phyloP scores from a whole-genome alignment of 2,888 invertebrate species.

The Sussaba pulchella region DNA sequence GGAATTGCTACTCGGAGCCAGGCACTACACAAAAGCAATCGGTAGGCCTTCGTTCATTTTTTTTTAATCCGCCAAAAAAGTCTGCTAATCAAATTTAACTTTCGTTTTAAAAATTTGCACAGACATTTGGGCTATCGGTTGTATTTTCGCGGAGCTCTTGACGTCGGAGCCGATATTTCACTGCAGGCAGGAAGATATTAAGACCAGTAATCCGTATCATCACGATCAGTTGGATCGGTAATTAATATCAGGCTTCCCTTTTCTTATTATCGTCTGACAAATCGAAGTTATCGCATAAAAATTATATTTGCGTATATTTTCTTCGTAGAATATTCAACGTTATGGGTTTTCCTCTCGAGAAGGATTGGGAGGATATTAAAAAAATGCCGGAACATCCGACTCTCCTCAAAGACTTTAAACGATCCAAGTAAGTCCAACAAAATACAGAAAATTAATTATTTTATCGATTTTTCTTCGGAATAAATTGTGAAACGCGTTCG shows the following conservation, averaged over 20 bases:
- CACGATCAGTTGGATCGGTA: slow-evolving; percentile 97
- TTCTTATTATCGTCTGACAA: not conserved
- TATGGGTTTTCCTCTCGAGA: slow-evolving; percentile 99
- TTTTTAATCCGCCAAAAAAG: not conserved
- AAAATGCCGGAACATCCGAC: slow-evolving; percentile 99
- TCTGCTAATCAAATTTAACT: not conserved
- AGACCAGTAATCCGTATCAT: slow-evolving; percentile 99
- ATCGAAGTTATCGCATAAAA: not conserved
- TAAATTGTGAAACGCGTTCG: slow-evolving; percentile 55
- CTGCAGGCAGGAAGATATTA: slow-evolving; percentile 99
- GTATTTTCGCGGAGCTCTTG: slow-evolving; percentile 99
- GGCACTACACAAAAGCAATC: slow-evolving; percentile 99
- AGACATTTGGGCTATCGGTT: slow-evolving; percentile 99
- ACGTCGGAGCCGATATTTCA: slow-evolving; percentile 99
- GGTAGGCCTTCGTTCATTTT: slow-evolving; percentile 85
- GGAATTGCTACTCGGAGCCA: slow-evolving; percentile 95
- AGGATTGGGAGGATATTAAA: slow-evolving; percentile 99
- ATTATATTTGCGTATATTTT: slow-evolving; percentile 36
- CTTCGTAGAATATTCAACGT: slow-evolving; percentile 95
- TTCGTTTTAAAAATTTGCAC: slow-evolving; percentile 49
- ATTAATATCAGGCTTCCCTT: slow-evolving; percentile 2
- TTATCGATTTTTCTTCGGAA: slow-evolving; percentile 23
- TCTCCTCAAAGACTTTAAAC: slow-evolving; percentile 97
- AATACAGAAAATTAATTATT: not conserved
- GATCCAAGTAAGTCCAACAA: slow-evolving; percentile 90